Conservation (phyloP, 2,113 vertebrate genomes). For the Lathamus discolor region DNA sequence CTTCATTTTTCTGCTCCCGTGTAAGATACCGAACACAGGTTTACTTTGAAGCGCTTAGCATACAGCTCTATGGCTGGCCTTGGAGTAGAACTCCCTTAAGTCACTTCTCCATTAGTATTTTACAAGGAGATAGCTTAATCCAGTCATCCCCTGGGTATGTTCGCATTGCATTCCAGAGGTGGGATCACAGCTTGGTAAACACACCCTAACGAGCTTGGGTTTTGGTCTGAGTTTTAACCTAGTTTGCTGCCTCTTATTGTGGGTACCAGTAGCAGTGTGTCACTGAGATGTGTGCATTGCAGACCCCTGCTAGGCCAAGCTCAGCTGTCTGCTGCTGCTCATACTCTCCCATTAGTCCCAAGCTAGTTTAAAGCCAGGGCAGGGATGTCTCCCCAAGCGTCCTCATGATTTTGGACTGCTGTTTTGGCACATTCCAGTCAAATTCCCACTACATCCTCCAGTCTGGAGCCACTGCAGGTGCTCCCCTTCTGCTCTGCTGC, state of each 20-base stretch:
- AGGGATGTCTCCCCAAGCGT: neutral
- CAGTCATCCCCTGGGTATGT: neutral
- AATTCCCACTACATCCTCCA: neutral
- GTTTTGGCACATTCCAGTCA: neutral
- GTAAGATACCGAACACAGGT: neutral
- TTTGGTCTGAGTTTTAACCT: neutral
- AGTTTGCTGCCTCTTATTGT: neutral
- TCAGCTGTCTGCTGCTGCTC: neutral
- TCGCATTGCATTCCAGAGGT: neutral
- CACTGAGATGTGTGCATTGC: neutral
- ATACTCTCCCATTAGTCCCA: neutral
- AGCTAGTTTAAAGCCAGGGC: neutral
- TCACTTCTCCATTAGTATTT: neutral
- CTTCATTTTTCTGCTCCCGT: neutral
- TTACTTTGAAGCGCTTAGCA: neutral
- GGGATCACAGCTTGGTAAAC: neutral
- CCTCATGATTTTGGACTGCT: neutral
- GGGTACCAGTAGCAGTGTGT: neutral
- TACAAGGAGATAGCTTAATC: slow-evolving; percentile 1
- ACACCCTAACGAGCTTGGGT: neutral
- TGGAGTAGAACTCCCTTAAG: neutral
- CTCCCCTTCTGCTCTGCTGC: neutral
- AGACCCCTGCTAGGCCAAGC: neutral
- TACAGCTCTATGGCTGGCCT: neutral
- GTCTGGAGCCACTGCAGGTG: fast-evolving